Conservation (phyloP, 2,888 invertebrate species). For the Ormyrus pomaceus region DNA sequence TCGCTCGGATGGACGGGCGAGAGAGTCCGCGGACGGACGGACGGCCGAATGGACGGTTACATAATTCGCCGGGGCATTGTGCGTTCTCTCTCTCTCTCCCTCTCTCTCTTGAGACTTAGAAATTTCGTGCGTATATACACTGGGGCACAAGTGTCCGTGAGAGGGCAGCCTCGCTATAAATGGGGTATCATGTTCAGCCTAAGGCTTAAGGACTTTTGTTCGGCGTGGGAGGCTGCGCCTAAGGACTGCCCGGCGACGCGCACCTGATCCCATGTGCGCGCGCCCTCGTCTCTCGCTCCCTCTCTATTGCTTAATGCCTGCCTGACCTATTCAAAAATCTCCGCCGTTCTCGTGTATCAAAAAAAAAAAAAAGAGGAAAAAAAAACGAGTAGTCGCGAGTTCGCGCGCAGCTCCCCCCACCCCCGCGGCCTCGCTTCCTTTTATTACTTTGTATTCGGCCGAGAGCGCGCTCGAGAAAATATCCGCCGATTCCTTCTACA, state of each 20-base stretch:
- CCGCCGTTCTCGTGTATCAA: constrained; percentile 5
- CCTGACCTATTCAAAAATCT: constrained; percentile 36
- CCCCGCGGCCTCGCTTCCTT: background rate
- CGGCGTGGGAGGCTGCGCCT: constrained; percentile 73
- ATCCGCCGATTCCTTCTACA: too few species aligned
- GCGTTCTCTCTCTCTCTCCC: constrained; percentile 9
- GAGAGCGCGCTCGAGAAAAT: too few species aligned
- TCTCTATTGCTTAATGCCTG: constrained; percentile 8
- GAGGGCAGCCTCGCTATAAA: constrained; percentile 62
- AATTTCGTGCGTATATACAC: constrained; percentile 67
- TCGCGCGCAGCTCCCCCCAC: background rate
- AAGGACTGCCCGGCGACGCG: too few species aligned
- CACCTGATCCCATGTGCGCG: background rate
- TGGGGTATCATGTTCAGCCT: constrained; percentile 75
- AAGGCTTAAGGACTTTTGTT: constrained; percentile 76
- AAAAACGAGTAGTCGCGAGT: background rate
- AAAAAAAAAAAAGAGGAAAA: background rate
- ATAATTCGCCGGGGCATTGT: constrained; percentile 70
- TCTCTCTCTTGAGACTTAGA: constrained; percentile 64
- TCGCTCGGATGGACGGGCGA: too few species aligned
- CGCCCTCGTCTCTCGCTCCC: constrained; percentile 56
- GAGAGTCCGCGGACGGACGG: constrained; percentile 49
- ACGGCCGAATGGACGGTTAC: constrained; percentile 69
- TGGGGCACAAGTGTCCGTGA: constrained; percentile 48
- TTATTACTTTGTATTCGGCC: too few species aligned